Evolutionary conservation across 1,140 invertebrate genomes (phyloP).

Genomic region (Cyclina sinensis): DNA sequence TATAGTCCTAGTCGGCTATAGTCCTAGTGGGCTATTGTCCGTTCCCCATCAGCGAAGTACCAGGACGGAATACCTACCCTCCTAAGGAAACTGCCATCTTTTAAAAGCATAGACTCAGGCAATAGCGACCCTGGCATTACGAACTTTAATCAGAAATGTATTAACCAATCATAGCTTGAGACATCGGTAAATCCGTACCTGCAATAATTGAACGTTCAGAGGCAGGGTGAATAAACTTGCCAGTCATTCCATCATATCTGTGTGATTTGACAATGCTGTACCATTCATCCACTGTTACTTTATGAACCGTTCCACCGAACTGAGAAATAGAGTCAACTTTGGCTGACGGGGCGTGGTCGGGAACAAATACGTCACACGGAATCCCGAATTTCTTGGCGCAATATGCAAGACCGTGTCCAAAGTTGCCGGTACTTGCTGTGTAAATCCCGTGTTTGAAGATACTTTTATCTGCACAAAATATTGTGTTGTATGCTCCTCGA

Average conservation of each 20-base stretch:
- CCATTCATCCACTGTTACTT: conserved; percentile 80
- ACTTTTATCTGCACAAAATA: conserved; percentile 68
- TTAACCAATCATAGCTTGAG: no score
- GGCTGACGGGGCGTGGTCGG: conserved; percentile 76
- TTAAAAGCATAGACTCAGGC: no score
- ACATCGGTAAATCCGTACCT: no score
- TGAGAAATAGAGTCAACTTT: conserved; percentile 76
- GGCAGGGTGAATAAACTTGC: conserved; percentile 82
- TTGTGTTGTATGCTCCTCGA: conserved; percentile 79
- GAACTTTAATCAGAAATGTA: no score
- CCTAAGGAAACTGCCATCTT: no score
- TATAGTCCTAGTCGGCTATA: no score
- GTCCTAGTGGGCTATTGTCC: no score
- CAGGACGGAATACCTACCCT: no score
- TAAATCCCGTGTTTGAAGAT: conserved; percentile 76
- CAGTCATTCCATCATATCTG: conserved; percentile 72
- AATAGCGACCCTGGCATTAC: no score
- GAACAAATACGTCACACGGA: conserved; percentile 77
- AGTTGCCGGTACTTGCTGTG: conserved; percentile 84
- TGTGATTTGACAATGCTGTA: conserved; percentile 77
- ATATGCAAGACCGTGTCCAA: conserved; percentile 81
- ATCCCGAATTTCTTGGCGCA: conserved; percentile 68
- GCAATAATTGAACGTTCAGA: conserved; percentile 80
- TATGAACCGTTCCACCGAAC: conserved; percentile 75
- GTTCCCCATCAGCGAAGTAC: no score